A percentile compares a stretch with the other conserved stretches of the same genome.
These are phyloP conservation scores for Zele albiditarsus DNA, from an alignment of 2,888 invertebrate genomes.

Conservation along the genomic window DNA sequence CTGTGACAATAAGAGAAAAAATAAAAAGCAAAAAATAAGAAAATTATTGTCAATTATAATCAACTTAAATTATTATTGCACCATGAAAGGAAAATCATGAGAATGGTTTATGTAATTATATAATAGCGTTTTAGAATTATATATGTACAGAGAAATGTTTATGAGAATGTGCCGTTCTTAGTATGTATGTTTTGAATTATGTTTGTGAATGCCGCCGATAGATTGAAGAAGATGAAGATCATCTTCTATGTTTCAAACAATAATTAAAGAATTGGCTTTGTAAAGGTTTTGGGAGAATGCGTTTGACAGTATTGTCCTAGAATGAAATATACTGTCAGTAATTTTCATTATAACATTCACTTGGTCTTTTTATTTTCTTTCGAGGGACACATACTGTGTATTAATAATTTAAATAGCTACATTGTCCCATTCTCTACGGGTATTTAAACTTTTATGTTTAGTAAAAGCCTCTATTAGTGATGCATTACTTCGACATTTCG, in stretches of 20 bases:
- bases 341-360: not conserved
- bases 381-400: not conserved
- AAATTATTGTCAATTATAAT: constrained; percentile 23
- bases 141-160: constrained; percentile 13
- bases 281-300: not conserved
- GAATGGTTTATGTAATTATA: not conserved
- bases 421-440: not conserved
- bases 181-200: not conserved
- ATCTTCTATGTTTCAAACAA: not conserved
- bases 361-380: not conserved
- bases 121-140: not conserved
- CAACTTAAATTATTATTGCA: constrained; percentile 20
- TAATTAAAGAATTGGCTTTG: not conserved
- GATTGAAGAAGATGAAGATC: not conserved
- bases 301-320: not conserved
- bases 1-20: not conserved
- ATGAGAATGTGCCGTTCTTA: not conserved
- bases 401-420: not conserved
- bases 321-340: not conserved
- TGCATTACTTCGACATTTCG: not conserved
- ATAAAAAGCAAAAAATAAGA: not conserved
- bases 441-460: not conserved
- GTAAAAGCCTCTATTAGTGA: not conserved
- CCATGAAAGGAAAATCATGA: not conserved
- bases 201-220: not conserved